phyloP scores from a whole-genome alignment of 2,797 vertebrate genomes.

The Gallinago nigripennis region DNA sequence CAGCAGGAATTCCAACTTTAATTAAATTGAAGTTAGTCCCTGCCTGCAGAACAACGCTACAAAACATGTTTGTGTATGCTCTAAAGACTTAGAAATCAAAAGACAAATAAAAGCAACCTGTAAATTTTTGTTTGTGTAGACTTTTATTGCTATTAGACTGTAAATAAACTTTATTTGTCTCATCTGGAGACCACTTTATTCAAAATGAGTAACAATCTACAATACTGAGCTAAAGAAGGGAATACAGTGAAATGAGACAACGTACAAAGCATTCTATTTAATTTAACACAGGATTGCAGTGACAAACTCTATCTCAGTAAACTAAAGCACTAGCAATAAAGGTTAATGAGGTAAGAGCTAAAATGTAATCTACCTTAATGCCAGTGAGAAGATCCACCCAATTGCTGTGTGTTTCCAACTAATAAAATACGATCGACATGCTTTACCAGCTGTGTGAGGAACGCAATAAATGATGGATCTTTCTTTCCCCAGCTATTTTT shows the following conservation, averaged over 20 bases:
- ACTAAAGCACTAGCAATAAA: constrained; percentile 6
- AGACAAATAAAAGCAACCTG: constrained; percentile 38
- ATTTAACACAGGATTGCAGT: not conserved
- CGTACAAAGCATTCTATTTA: not conserved
- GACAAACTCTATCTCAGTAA: not conserved
- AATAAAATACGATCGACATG: not conserved
- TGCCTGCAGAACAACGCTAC: not conserved
- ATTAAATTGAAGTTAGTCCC: constrained; percentile 39
- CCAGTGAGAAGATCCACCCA: not conserved
- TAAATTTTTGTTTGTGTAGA: constrained; percentile 20
- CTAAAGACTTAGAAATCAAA: constrained; percentile 50
- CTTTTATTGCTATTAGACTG: constrained; percentile 36
- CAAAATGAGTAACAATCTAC: constrained; percentile 18
- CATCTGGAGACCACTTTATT: constrained; percentile 18
- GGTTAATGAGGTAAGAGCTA: constrained; percentile 16
- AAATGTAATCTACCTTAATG: constrained; percentile 3
- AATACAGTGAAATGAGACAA: not conserved
- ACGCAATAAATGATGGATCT: not conserved
- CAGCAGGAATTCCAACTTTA: constrained; percentile 32
- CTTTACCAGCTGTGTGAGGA: not conserved
- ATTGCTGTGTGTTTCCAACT: not conserved
- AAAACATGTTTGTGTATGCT: not conserved
- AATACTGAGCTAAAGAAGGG: not conserved
- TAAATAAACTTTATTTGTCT: constrained; percentile 55
- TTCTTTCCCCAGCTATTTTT: not conserved